Base-by-base conservation (phyloP, 1,140 invertebrate genomes). In the Hylaeus volcanicus region DNA sequence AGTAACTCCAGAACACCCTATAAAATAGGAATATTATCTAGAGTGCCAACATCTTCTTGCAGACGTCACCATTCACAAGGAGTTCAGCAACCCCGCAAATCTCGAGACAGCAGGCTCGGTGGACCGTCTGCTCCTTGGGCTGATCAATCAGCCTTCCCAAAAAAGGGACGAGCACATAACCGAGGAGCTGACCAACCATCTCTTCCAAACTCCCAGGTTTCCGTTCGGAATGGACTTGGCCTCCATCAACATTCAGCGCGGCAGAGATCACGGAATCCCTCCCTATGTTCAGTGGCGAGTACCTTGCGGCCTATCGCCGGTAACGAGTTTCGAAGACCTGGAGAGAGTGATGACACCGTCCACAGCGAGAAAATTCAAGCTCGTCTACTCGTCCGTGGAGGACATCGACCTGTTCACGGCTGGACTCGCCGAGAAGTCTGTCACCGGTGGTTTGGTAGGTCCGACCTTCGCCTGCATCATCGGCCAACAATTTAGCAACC, bases 391-490 rank as follows among this genome's bases (percentile, higher is more conserved):
- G 64, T 94, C 95, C 66, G 95, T 98, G 1, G 96, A 98, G 65
- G 97, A 99, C 87, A 96, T 99, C 76, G 98, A 99, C 89, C 94
- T 99, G n/a, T 99, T 98, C 90, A 96, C 97, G 1, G 98, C 96
- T 37, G 98, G 97, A 1, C 94, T 99, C 75, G 95, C 97, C 0
- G 98, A 99, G 89, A 95, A 95, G 14, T 95, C 96, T 0, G 95
- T 98, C 0, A 92, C 94, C 2, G 97, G 97, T 12, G 98, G 97
- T 3, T 89, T 99, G 1, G 97, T 99, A 1, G 98, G 98, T 0
- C 98, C 98, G 1, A 99, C 98, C 0, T 98, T 99, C 89, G 98
- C 98, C 65, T 99, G 98, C 89, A 98, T 99, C 75, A 97, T 99
- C 26, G 98, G 97, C 0, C 97, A 98, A 86, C 98, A 99, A 89